Conservation (phyloP, 2,888 invertebrate species). For the Phytoseiulus persimilis region DNA sequence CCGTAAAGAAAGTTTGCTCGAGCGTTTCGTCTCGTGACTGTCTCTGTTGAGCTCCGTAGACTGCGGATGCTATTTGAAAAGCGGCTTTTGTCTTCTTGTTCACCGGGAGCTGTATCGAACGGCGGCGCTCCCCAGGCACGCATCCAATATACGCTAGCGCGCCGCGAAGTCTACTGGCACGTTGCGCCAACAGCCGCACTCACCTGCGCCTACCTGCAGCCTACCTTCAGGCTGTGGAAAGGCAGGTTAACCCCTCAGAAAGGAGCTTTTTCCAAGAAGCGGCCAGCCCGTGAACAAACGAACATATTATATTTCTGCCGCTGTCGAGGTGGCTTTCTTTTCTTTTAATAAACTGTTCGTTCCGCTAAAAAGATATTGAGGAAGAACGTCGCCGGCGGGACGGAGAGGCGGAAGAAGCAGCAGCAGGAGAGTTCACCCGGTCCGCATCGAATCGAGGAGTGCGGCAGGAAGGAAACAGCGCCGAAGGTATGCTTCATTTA, state of each 20-base stretch:
- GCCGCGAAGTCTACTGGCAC: neutral
- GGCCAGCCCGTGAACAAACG: neutral
- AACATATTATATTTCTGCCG: neutral
- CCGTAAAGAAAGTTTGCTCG: neutral
- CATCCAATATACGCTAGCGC: neutral
- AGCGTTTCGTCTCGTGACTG: neutral
- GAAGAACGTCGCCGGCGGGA: neutral
- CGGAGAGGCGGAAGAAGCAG: neutral
- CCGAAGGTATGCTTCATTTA: neutral
- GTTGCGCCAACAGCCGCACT: neutral
- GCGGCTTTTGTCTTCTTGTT: neutral
- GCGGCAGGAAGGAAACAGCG: neutral
- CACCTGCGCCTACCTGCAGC: neutral
- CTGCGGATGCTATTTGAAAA: neutral
- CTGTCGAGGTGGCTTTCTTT: neutral
- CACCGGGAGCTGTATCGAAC: neutral
- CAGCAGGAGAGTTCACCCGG: neutral
- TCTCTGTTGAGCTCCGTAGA: neutral
- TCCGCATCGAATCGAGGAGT: neutral
- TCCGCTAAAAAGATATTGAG: neutral
- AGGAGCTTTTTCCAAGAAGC: neutral
- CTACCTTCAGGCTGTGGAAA: neutral
- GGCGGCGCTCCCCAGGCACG: neutral
- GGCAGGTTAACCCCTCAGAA: neutral
- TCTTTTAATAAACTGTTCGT: neutral